phyloP scores from a whole-genome alignment of 2,888 invertebrate species.

The Limenitis camilla region DNA sequence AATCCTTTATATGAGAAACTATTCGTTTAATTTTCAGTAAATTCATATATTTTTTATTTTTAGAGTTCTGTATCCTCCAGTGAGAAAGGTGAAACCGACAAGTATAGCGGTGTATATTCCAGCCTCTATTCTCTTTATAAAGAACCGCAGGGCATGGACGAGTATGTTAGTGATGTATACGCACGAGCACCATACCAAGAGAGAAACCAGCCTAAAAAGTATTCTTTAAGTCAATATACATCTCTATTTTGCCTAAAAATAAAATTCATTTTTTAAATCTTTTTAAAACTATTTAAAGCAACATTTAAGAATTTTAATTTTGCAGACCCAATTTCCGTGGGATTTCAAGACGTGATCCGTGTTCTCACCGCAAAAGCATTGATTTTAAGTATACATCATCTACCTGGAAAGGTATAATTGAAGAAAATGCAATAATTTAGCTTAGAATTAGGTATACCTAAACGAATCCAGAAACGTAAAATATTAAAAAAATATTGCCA shows the following conservation, averaged over 20 bases:
- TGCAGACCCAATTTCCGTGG: constrained; percentile 27
- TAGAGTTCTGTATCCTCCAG: constrained; percentile 43
- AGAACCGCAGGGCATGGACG: constrained; percentile 42
- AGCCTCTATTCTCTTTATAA: constrained; percentile 57
- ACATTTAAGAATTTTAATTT: neutral
- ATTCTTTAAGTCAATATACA: no score
- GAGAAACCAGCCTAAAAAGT: constrained; percentile 30
- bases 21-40: no score
- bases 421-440: neutral
- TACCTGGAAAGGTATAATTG: constrained; percentile 43
- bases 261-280: no score
- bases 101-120: constrained; percentile 33
- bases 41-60: constrained; percentile 1
- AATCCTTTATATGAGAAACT: no score
- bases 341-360: constrained; percentile 12
- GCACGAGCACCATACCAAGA: constrained; percentile 35
- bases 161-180: constrained; percentile 37
- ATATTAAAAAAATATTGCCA: no score
- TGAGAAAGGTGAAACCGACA: constrained; percentile 34
- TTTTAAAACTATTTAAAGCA: no score
- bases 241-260: no score
- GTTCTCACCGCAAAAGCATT: constrained; percentile 29
- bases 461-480: no score
- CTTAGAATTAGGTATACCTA: no score
- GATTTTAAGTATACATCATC: constrained; percentile 43